Percentiles rank a stretch among this genome's conserved stretches.
Evolutionary conservation across 2,888 invertebrate species (phyloP).

Genomic region (Ochropleura leucogaster): DNA sequence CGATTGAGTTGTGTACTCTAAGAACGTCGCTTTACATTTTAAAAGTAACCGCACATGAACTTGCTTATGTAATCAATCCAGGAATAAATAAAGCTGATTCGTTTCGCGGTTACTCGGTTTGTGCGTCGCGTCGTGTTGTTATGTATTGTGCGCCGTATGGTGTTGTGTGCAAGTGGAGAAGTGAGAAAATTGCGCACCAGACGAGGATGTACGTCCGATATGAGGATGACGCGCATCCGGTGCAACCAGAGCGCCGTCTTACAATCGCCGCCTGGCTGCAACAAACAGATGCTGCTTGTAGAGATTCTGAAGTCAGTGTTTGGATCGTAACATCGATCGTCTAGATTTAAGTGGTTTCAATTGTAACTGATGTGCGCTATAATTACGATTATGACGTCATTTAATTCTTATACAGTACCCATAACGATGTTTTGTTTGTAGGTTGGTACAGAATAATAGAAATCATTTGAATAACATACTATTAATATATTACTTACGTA

Average conservation of each 20-base stretch:
- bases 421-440: conserved; percentile 40
- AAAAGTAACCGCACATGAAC: conserved; percentile 66
- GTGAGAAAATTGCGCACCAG: conserved; percentile 81
- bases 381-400: conserved; percentile 57
- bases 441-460: conserved; percentile 19
- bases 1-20: conserved; percentile 4
- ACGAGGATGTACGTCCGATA: conserved; percentile 86
- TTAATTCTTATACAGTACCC: conserved; percentile 40
- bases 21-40: conserved; percentile 32
- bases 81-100: conserved; percentile 77
- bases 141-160: conserved; percentile 68
- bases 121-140: conserved; percentile 68
- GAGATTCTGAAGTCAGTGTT: conserved; percentile 61
- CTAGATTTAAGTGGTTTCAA: conserved; percentile 66
- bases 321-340: conserved; percentile 50
- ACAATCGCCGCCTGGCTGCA: conserved; percentile 40
- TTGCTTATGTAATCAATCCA: conserved; percentile 79
- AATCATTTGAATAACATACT: conserved; percentile 27
- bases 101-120: conserved; percentile 76
- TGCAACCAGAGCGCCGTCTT: conserved; percentile 65
- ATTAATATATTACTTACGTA: conserved; percentile 3
- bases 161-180: conserved; percentile 76
- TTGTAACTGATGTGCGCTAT: conserved; percentile 64
- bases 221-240: conserved; percentile 87
- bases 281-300: conserved; percentile 57